Conservation (phyloP, 2,888 invertebrate species). For the Leuctra nigra region DNA sequence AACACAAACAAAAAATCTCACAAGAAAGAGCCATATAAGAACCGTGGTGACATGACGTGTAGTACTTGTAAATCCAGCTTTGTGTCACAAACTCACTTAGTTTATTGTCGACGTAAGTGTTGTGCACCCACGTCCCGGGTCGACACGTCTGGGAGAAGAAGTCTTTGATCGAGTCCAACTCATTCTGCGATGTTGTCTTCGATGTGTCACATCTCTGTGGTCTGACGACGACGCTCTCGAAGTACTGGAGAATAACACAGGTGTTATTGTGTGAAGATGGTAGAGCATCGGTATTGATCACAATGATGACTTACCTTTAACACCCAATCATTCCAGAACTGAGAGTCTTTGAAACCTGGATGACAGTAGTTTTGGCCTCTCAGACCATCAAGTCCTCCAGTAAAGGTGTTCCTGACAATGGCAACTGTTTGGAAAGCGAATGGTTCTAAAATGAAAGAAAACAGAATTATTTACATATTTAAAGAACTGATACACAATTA, state of each 20-base stretch:
- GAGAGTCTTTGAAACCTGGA: conserved; percentile 52
- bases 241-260: too few relatives aligned
- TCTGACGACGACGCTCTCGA: conserved; percentile 46
- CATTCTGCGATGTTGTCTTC: conserved; percentile 44
- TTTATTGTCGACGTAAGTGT: conserved; percentile 44
- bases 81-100: conserved; percentile 59
- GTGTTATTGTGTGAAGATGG: too few relatives aligned
- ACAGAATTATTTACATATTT: too few relatives aligned
- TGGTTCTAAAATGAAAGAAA: conserved; percentile 38
- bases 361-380: conserved; percentile 54
- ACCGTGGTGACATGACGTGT: too few relatives aligned
- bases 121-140: conserved; percentile 61
- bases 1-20: neutral
- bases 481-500: too few relatives aligned
- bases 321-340: conserved; percentile 52
- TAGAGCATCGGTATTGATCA: too few relatives aligned
- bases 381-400: conserved; percentile 45
- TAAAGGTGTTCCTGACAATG: conserved; percentile 46
- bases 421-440: conserved; percentile 55
- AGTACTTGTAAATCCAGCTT: too few relatives aligned
- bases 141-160: conserved; percentile 66
- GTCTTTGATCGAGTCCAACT: conserved; percentile 50
- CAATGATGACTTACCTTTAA: conserved; percentile 43
- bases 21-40: neutral
- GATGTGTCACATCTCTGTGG: conserved; percentile 37